Conservation (phyloP, 2,113 vertebrate genomes). For the Orthonyx spaldingii region DNA sequence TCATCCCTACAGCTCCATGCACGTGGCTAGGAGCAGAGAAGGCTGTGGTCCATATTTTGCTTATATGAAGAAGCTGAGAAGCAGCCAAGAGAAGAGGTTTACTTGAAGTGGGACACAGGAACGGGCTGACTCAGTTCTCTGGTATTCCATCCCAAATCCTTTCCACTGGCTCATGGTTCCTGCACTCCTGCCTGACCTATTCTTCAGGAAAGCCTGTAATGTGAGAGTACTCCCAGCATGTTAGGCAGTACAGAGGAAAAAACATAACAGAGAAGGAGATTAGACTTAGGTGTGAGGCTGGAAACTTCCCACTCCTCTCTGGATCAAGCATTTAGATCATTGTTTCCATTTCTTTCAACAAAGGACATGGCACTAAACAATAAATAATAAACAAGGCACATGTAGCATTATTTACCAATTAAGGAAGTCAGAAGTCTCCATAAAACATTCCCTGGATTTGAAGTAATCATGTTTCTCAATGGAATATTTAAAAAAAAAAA, state of each 20-base stretch:
- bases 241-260: neutral
- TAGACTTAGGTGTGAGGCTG: neutral
- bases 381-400: neutral
- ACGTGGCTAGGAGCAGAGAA: neutral
- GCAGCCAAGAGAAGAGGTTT: conserved; percentile 28
- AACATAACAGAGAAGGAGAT: neutral
- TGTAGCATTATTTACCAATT: conserved; percentile 25
- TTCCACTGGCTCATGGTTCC: neutral
- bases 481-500: neutral
- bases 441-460: conserved; percentile 11
- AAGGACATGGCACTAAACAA: neutral
- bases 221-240: neutral
- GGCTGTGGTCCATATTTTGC: neutral
- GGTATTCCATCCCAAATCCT: conserved; percentile 32
- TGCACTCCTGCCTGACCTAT: neutral
- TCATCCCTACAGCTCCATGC: neutral
- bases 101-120: conserved; percentile 2
- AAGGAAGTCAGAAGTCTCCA: conserved; percentile 6
- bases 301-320: neutral
- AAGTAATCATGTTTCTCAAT: conserved; percentile 35
- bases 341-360: neutral
- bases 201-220: neutral
- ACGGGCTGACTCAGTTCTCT: conserved; percentile 46
- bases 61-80: conserved; percentile 16
- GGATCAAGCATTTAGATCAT: neutral